phyloP scores from a whole-genome alignment of 2,113 vertebrate species.

The Ameiurus melas region DNA sequence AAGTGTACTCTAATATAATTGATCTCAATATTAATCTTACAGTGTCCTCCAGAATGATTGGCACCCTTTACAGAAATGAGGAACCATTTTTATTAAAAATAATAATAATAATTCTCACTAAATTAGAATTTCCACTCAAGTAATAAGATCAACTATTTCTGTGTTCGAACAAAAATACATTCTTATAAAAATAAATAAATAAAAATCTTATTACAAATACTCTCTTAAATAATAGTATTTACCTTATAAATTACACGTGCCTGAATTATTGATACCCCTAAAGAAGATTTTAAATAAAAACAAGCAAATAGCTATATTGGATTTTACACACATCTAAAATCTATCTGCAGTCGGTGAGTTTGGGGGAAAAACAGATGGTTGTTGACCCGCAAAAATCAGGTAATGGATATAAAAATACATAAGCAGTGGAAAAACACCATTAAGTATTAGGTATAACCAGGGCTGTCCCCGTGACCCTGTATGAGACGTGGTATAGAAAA shows the following conservation, averaged over 20 bases:
- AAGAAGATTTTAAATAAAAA: too few relatives aligned
- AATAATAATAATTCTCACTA: background rate
- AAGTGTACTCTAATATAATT: too few relatives aligned
- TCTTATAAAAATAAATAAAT: too few relatives aligned
- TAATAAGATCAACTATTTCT: background rate
- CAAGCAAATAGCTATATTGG: background rate
- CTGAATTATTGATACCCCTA: too few relatives aligned
- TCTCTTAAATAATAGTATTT: too few relatives aligned
- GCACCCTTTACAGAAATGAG: background rate
- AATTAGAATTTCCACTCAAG: background rate
- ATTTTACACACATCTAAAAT: too few relatives aligned
- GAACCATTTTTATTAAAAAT: background rate
- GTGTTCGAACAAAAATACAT: too few relatives aligned
- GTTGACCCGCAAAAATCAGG: background rate
- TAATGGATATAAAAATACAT: background rate
- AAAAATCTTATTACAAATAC: too few relatives aligned
- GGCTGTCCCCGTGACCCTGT: background rate
- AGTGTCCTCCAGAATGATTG: background rate
- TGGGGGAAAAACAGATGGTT: background rate
- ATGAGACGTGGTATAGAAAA: too few relatives aligned
- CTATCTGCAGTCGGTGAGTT: background rate
- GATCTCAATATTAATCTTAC: background rate
- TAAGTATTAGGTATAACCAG: too few relatives aligned
- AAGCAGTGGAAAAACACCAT: background rate
- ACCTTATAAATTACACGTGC: too few relatives aligned